A percentile compares a stretch with the other conserved stretches of the same genome.
phyloP scores from a whole-genome alignment of 2,797 vertebrate species.

The Synaphobranchus kaupii region DNA sequence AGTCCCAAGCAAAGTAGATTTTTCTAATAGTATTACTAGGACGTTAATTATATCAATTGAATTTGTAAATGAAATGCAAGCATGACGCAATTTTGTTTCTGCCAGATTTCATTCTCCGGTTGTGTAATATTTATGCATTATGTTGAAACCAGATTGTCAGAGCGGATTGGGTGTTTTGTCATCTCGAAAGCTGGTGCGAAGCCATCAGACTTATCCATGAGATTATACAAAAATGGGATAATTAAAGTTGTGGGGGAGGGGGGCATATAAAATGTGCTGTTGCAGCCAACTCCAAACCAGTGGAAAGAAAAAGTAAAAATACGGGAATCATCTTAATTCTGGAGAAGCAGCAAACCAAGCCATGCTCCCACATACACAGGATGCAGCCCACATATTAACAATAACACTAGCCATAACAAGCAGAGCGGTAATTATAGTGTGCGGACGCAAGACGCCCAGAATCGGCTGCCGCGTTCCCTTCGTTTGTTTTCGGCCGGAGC shows the following conservation, averaged over 20 bases:
- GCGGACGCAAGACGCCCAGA: neutral
- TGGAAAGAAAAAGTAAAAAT: neutral
- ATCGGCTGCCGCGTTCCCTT: neutral
- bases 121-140: neutral
- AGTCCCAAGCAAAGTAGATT: neutral
- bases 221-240: neutral
- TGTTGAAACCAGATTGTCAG: neutral
- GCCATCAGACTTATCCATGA: neutral
- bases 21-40: neutral
- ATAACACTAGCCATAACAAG: conserved; percentile 1
- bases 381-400: neutral
- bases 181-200: neutral
- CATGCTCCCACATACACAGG: neutral
- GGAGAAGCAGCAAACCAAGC: neutral
- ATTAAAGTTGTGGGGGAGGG: neutral
- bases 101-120: neutral
- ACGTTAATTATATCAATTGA: neutral
- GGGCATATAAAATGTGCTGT: neutral
- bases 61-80: neutral
- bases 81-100: neutral
- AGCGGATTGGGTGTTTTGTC: neutral
- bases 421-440: neutral
- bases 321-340: neutral
- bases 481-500: neutral
- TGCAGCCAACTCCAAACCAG: neutral